Base-by-base conservation (phyloP, 2,113 vertebrate species). In the Tor tambroides region DNA sequence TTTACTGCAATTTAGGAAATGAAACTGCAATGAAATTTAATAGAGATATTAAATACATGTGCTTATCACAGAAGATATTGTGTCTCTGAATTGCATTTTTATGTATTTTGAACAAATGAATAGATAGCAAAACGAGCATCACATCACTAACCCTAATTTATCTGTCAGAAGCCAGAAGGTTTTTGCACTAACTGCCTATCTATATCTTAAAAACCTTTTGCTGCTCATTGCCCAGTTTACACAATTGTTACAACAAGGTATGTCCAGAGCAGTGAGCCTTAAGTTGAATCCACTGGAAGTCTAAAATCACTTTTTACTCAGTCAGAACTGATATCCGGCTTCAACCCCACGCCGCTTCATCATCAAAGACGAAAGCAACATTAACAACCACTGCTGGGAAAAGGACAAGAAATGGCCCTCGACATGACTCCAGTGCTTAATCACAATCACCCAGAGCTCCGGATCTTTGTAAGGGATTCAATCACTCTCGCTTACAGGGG, bases 361-460 rank as follows among this genome's bases (percentile, higher is more conserved):
- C 80, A 28, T 82, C 80, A 30, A 41, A 82, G 41, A 82, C 80
- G 59, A 82, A 28, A 65, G 38, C 32, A 46, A 67, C 59, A 81
- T 81, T 81, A 65, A 26, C 80, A 82, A 46, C 32, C 32, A 11
- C 80, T 65, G 61, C 74, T 17, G 76, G 10, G 41, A 87, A 85
- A 54, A 85, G 85, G 80, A 61, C 84, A 87, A 85, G 75, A 81
- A 35, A n/a, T 15, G 15, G 23, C 71, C 10, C 26, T 59, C 77
- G 23, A 54, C 86, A 63, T 1, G 86, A 85, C 49, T 87, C 61
- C 72, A 77, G 83, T 85, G 85, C 81, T 87, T 89, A 87, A 89
- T 87, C 88, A 85, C 80, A 43, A 80, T 87, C 85, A 80, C 85
- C 72, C 77, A 87, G 86, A 82, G 49, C 77, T 71, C 11, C 2